Evolutionary conservation across 1,140 invertebrate genomes (phyloP), one percentile per base, ranked within the genome.

Genomic region (Dryas iulia): DNA sequence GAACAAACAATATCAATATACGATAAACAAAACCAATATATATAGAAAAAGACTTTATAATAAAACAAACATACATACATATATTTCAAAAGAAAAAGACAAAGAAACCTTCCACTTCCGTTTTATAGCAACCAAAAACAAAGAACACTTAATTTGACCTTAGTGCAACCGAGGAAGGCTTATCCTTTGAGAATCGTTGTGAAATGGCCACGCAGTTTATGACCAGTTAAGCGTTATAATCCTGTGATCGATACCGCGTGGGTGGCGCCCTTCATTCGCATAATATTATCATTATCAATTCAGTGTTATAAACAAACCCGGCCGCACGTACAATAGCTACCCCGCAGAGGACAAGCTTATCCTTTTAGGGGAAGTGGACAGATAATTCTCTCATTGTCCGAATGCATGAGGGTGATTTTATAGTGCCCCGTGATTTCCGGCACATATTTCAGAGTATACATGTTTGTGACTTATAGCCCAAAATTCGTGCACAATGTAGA

Each of bases 351-450:
- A 56, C 33, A 25, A 25, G 21, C 25, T 21, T 56, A 56, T 63
- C 61, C 52, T 63, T 33, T 54, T 30, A 69, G 66, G 66, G 66
- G 67, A 47, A 52, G 35, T 35, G 66, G 61, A 58, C 61, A 69
- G 59, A 69, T 63, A 58, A 64, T 64, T 47, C 39, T 18, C 35
- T 26, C 61, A 59, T 61, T 69, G 61, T 69, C 66, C 66, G 52
- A 68, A 68, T 60, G 28, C 39, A 35, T 35, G 56, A 25, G 67
- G 67, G 54, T 62, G 60, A 35, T 56, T 56, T 61, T 61, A 68
- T 69, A 52, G 59, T 25, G 14, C 28, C 56, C 54, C 18, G 30
- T 25, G 31, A 69, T 69, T 64, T 64, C 59, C 66, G 31, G 53
- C 31, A 58, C 31, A 63, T 28, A 69, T 64, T 57, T 28, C 21